A percentile compares a stretch with the other conserved stretches of the same genome.
phyloP scores from a whole-genome alignment of 2,888 invertebrate genomes.

The Tolmerus cingulatus region DNA sequence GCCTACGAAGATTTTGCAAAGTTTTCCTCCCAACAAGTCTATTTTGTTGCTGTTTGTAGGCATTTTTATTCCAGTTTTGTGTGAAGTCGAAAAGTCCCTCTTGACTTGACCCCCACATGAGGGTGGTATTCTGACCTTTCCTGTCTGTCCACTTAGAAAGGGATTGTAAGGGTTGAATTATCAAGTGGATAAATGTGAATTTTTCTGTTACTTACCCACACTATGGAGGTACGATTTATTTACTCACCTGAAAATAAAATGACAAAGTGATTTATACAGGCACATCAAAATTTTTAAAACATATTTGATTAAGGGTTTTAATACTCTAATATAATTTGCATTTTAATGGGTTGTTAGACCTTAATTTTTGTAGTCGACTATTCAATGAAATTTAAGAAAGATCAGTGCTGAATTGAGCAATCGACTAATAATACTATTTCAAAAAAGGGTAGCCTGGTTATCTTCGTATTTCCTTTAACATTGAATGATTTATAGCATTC shows the following conservation, averaged over 20 bases:
- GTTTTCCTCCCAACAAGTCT: not conserved
- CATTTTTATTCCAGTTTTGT: not conserved
- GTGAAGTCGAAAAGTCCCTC: not conserved
- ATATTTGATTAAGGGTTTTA: too few relatives aligned
- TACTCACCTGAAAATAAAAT: not conserved
- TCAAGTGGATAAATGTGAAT: not conserved
- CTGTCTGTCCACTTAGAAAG: not conserved
- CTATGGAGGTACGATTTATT: not conserved
- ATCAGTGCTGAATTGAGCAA: too few relatives aligned
- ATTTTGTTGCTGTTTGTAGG: not conserved
- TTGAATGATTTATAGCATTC: not conserved
- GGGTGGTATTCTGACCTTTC: not conserved
- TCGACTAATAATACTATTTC: too few relatives aligned
- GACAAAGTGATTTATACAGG: not conserved
- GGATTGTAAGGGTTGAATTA: not conserved
- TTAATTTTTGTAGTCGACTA: too few relatives aligned
- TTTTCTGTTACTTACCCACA: not conserved
- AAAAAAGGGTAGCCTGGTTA: too few relatives aligned
- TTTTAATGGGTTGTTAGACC: too few relatives aligned
- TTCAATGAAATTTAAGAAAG: too few relatives aligned
- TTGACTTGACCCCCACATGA: not conserved
- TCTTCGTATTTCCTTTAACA: not conserved
- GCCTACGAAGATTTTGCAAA: not conserved
- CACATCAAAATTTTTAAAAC: too few relatives aligned
- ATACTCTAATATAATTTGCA: too few relatives aligned